Percentiles rank a stretch among this genome's conserved stretches.
phyloP scores from a whole-genome alignment of 2,888 invertebrate genomes.

The Aporophyla nigra region DNA sequence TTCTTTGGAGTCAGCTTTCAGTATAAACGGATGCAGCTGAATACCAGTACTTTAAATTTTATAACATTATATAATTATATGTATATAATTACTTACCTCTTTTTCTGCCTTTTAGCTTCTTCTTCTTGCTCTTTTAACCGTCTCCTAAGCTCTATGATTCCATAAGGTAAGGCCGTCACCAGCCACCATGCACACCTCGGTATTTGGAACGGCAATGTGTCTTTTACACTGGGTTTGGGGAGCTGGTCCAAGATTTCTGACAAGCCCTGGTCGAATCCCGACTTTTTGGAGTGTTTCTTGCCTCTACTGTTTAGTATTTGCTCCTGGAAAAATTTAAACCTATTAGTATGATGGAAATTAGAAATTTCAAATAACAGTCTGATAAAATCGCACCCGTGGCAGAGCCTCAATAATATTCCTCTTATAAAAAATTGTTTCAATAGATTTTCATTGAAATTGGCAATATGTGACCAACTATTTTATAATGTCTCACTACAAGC shows the following conservation, averaged over 20 bases:
- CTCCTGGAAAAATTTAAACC: slow-evolving; percentile 86
- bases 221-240: slow-evolving; percentile 93
- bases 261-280: slow-evolving; percentile 91
- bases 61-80: too few species aligned
- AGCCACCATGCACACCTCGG: slow-evolving; percentile 93
- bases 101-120: slow-evolving; percentile 91
- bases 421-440: background rate
- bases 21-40: too few species aligned
- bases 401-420: too few species aligned
- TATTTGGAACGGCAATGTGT: slow-evolving; percentile 96
- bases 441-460: background rate
- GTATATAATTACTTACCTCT: slow-evolving; percentile 80
- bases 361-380: background rate
- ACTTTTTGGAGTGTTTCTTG: slow-evolving; percentile 92
- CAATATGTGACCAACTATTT: background rate
- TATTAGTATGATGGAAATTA: background rate
- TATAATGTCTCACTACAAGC: background rate
- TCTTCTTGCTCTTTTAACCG: slow-evolving; percentile 87
- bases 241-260: slow-evolving; percentile 93
- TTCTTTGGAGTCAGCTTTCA: too few species aligned
- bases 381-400: background rate
- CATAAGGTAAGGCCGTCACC: slow-evolving; percentile 91
- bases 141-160: slow-evolving; percentile 77
- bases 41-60: too few species aligned
- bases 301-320: slow-evolving; percentile 93